These are phyloP conservation scores for Mythimna ferrago DNA, from an alignment of 2,888 invertebrate genomes.

Conservation along the genomic window DNA sequence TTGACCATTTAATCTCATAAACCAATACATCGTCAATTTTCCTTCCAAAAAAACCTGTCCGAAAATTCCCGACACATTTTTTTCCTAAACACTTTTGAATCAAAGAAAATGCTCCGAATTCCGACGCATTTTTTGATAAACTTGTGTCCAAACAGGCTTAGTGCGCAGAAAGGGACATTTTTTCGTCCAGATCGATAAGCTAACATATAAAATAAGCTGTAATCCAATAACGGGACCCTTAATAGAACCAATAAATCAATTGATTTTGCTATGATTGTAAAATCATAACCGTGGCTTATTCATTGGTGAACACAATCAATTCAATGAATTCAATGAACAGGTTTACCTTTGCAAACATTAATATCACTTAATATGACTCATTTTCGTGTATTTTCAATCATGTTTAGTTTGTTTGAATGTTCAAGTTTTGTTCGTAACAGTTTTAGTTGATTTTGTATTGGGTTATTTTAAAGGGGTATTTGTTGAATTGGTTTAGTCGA, in stretches of 20 bases:
- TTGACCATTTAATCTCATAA: neutral
- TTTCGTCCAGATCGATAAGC: conserved; percentile 41
- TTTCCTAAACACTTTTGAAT: conserved; percentile 2
- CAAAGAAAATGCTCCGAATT: neutral
- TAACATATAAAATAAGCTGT: conserved; percentile 23
- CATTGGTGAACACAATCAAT: conserved; percentile 23
- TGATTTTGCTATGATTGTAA: conserved; percentile 11
- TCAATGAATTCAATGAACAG: conserved; percentile 4
- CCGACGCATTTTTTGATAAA: conserved; percentile 23
- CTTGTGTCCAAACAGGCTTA: conserved; percentile 12
- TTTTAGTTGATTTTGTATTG: neutral
- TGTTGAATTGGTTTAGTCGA: neutral
- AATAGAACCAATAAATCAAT: conserved; percentile 15
- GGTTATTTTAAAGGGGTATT: neutral
- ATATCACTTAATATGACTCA: conserved; percentile 21
- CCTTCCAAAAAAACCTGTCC: neutral
- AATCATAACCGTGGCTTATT: conserved; percentile 19
- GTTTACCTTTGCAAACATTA: conserved; percentile 33
- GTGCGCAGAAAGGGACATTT: conserved; percentile 42
- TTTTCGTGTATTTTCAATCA: conserved; percentile 4
- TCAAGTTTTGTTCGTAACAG: conserved; percentile 3
- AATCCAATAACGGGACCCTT: conserved; percentile 25
- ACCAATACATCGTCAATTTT: neutral
- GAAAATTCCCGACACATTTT: neutral
- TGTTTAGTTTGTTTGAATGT: conserved; percentile 5